Evolutionary conservation across 2,888 invertebrate genomes (phyloP), one percentile per base, ranked within the genome.

Genomic region (Drosophila diplacantha): DNA sequence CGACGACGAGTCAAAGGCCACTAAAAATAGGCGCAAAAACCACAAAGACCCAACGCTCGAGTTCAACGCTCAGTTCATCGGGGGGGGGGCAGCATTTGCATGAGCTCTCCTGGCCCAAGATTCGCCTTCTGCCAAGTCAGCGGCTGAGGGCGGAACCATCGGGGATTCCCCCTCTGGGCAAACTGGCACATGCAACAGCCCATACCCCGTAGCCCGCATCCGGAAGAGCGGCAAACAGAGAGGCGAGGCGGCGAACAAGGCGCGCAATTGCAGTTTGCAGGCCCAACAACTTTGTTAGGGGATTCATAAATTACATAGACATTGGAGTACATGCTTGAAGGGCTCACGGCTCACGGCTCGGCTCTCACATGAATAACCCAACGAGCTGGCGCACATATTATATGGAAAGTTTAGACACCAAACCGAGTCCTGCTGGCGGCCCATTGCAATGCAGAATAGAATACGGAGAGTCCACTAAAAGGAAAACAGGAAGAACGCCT

Each of bases 231-330:
- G 16, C 41, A n/a, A 14, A 29, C 11, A 39, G n/a, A 24, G 41
- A 41, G 41, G n/a, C 41, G n/a, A 24, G 26, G 34, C 37, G 22
- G 29, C 26, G n/a, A 44, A 26, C 43, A 37, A 35, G 37, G 46
- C 43, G 26, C 44, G 47, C 66, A 35, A 51, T 51, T 64, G 65
- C 65, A 64, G 46, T 64, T 64, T 64, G 64, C 65, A 46, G 56
- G 66, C 47, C 66, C 53, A 66, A 66, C 66, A 66, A 66, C 66
- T 65, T 58, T 66, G 66, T 66, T 66, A 66, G 53, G 34, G 47
- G 66, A 65, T 66, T 66, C 66, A 66, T 66, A 66, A 66, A 66
- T 66, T 65, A 66, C 66, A 65, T 51, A 66, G 66, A 65, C 66
- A 66, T 52, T 52, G 37, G 58, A 65, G 65, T 44, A 54, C 18